Conservation (phyloP, 2,797 vertebrate species). For the Pseudocheirus occidentalis region DNA sequence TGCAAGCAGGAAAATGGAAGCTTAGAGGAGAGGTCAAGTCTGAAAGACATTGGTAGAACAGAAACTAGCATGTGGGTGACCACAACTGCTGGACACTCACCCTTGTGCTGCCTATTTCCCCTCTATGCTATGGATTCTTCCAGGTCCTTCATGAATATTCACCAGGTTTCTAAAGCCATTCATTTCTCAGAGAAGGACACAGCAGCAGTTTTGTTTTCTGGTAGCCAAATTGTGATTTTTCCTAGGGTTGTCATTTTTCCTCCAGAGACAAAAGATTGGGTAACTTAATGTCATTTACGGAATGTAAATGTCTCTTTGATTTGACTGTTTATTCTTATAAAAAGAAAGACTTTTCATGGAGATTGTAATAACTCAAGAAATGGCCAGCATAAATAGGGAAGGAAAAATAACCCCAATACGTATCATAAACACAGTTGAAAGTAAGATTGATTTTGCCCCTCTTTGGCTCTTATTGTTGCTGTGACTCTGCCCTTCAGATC, state of each 20-base stretch:
- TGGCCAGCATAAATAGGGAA: conserved; percentile 19
- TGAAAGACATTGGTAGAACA: neutral
- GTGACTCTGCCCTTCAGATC: neutral
- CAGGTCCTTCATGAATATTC: neutral
- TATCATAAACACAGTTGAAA: neutral
- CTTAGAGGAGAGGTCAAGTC: neutral
- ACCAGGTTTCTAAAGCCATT: conserved; percentile 4
- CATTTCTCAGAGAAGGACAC: neutral
- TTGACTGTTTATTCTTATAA: conserved; percentile 31
- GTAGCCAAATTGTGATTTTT: conserved; percentile 11
- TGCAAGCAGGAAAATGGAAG: neutral
- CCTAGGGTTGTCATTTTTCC: neutral
- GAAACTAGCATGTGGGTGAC: neutral
- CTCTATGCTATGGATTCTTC: neutral
- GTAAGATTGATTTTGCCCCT: neutral
- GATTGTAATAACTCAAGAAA: conserved; percentile 24
- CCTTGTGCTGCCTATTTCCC: neutral
- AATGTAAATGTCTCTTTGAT: conserved; percentile 23
- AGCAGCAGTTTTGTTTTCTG: neutral
- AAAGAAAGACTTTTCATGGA: conserved; percentile 18
- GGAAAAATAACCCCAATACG: neutral
- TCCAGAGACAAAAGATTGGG: neutral
- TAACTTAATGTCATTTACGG: conserved; percentile 21
- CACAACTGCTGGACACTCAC: neutral
- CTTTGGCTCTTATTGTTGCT: neutral